Base-by-base conservation (phyloP, 2,797 vertebrate species). In the Sebastes reedi region DNA sequence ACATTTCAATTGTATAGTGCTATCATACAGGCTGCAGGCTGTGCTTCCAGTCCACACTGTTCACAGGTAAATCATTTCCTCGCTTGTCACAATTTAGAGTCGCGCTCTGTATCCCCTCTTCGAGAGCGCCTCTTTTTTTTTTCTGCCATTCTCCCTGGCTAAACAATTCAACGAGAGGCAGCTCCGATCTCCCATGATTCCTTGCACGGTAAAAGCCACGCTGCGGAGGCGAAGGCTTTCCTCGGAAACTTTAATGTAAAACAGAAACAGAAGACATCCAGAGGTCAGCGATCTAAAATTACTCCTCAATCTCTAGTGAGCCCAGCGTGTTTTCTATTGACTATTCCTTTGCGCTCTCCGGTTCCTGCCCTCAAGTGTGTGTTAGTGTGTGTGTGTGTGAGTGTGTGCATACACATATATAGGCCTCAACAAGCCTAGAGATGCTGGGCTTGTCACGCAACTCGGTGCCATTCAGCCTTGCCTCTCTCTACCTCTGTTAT, bases 391-490 rank as follows among this genome's bases (percentile, higher is more conserved):
- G 58, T 70, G 67, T 24, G 79, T 58, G 82, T 52, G 75, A 24
- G 55, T 36, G 67, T 29, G 59, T 32, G 82, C 39, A 30, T 66
- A 80, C 80, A 84, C 85, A 85, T 22, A 65, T 65, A 89, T 92
- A 92, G 92, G 89, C 85, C 95, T 93, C 85, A 83, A 92, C 92
- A 94, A 93, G 90, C 88, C 95, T 90, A 88, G 90, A 90, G 95
- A 96, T 87, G 87, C 93, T 94, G 93, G 92, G 94, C 93, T 94
- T 96, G 94, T 96, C 96, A 96, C 89, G 94, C 93, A 94, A 94
- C 89, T 77, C 77, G 30, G 71, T 85, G 81, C 85, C 81, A 88
- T 93, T 94, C 89, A 90, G 90, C 80, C 80, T 88, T 82, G 88
- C 93, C 94, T 95, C 91, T 87, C 89, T 95, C 92, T 91, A 88